phyloP scores from a whole-genome alignment of 2,797 vertebrate species.

The Furcifer pardalis region DNA sequence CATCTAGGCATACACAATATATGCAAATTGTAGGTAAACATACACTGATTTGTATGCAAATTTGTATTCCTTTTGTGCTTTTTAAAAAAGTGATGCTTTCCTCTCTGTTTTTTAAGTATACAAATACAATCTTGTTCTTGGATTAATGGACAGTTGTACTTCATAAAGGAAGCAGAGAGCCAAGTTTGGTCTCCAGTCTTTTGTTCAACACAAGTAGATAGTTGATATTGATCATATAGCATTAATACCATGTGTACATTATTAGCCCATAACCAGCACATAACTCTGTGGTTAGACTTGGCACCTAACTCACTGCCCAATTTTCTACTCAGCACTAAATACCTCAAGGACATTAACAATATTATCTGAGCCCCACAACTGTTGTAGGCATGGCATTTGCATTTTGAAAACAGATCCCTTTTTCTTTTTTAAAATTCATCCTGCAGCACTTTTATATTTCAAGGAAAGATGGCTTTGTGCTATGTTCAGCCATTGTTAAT shows the following conservation, averaged over 20 bases:
- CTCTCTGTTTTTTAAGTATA: background rate
- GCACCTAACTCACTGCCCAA: too few relatives aligned
- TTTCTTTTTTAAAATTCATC: background rate
- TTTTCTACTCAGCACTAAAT: background rate
- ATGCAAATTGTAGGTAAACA: background rate
- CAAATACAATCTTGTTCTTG: background rate
- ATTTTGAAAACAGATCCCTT: slow-evolving; percentile 5
- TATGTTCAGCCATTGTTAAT: slow-evolving; percentile 8
- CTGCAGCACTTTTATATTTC: slow-evolving; percentile 8
- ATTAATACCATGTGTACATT: too few relatives aligned
- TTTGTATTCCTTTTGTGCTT: background rate
- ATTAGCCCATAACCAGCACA: too few relatives aligned
- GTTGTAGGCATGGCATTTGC: background rate
- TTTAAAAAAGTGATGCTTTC: background rate
- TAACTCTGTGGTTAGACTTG: too few relatives aligned
- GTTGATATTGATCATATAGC: too few relatives aligned
- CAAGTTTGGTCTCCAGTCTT: background rate
- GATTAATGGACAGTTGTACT: background rate
- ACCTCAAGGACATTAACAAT: background rate
- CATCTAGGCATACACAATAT: background rate
- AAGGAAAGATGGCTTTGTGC: slow-evolving; percentile 2
- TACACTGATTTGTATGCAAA: background rate
- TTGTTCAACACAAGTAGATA: too few relatives aligned
- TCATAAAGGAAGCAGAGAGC: background rate
- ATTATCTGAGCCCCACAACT: background rate